Percentiles rank a stretch among this genome's conserved stretches.
phyloP scores from a whole-genome alignment of 2,888 invertebrate species.

The Eretmocerus hayati region DNA sequence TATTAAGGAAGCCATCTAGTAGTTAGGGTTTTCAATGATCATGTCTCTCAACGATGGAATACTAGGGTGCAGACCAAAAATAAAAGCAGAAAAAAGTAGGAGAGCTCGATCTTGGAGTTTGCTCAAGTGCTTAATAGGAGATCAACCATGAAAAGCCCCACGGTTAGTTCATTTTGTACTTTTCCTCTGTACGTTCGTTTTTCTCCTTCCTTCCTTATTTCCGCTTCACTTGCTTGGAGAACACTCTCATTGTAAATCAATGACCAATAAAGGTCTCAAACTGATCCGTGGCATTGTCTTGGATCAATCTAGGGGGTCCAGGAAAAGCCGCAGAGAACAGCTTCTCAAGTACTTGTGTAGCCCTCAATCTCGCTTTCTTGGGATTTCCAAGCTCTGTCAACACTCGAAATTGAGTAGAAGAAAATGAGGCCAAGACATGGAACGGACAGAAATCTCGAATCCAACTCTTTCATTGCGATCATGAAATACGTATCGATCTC shows the following conservation, averaged over 20 bases:
- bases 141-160: constrained; percentile 4
- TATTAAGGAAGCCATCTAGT: no score
- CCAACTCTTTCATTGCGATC: no score
- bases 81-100: background rate
- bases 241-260: background rate
- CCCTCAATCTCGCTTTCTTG: background rate
- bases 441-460: no score
- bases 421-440: no score
- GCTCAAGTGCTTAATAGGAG: constrained; percentile 15
- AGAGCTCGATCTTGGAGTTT: constrained; percentile 5
- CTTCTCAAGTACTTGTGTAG: constrained; percentile 1
- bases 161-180: background rate
- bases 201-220: background rate
- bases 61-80: no score
- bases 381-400: no score
- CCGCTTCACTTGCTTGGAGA: background rate
- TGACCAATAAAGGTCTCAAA: background rate
- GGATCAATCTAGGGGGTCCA: background rate
- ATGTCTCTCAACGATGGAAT: no score
- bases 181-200: background rate
- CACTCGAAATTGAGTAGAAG: no score
- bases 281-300: constrained; percentile 4
- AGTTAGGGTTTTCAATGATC: no score
- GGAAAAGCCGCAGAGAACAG: background rate
- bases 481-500: no score